These are phyloP conservation scores for Zaprionus nigranus DNA, from an alignment of 1,140 invertebrate genomes.

Conservation along the genomic window DNA sequence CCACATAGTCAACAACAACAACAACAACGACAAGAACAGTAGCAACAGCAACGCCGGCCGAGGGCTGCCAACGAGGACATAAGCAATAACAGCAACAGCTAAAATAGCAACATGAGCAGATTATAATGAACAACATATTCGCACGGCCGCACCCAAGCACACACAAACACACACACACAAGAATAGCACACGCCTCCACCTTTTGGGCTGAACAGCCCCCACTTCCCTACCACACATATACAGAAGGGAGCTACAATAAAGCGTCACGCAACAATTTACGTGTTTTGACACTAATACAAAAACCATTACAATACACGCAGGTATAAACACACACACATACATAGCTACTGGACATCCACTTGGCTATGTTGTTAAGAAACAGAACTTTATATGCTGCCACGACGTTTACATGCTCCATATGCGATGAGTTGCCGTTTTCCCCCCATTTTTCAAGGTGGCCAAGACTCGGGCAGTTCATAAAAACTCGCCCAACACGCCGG, in stretches of 20 bases:
- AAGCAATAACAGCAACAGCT: slow-evolving; percentile 80
- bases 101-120: slow-evolving; percentile 82
- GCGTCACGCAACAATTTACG: slow-evolving; percentile 79
- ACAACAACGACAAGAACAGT: slow-evolving; percentile 40
- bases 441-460: slow-evolving; percentile 62
- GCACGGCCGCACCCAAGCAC: slow-evolving; percentile 74
- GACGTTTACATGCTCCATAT: slow-evolving; percentile 42
- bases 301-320: slow-evolving; percentile 78
- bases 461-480: slow-evolving; percentile 38
- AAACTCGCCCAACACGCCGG: slow-evolving; percentile 22
- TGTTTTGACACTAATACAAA: slow-evolving; percentile 82
- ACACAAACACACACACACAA: slow-evolving; percentile 15
- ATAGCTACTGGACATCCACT: slow-evolving; percentile 34
- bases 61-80: slow-evolving; percentile 61
- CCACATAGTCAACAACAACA: slow-evolving; percentile 63
- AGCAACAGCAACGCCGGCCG: slow-evolving; percentile 25
- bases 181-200: slow-evolving; percentile 10
- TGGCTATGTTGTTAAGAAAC: slow-evolving; percentile 49
- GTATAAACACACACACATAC: slow-evolving; percentile 23
- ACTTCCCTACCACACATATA: slow-evolving; percentile 26
- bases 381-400: slow-evolving; percentile 56
- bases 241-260: slow-evolving; percentile 53
- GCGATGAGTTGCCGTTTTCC: slow-evolving; percentile 56
- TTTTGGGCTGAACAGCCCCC: neutral
- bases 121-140: slow-evolving; percentile 82